phyloP scores from a whole-genome alignment of 2,113 vertebrate species.

The Paraplagusia blochii region DNA sequence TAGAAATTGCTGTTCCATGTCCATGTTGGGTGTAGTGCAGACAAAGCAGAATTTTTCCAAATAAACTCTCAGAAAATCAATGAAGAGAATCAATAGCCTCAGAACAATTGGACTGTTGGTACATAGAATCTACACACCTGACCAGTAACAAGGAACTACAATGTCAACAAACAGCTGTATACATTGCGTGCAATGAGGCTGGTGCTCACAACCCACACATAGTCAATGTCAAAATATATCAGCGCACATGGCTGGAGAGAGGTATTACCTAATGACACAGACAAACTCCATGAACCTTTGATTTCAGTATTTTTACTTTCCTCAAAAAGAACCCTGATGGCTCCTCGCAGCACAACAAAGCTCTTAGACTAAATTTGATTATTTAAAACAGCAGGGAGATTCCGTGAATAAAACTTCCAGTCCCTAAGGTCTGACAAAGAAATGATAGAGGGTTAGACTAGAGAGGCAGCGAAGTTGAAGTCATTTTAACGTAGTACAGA shows the following conservation, averaged over 20 bases:
- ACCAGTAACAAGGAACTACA: constrained; percentile 9
- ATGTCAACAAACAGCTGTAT: not conserved
- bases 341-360: too few species aligned
- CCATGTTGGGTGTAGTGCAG: too few species aligned
- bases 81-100: not conserved
- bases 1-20: too few species aligned
- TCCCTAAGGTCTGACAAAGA: too few species aligned
- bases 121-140: not conserved
- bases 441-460: not conserved
- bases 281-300: too few species aligned
- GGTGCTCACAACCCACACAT: not conserved
- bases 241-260: not conserved
- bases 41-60: too few species aligned
- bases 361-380: too few species aligned
- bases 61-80: too few species aligned
- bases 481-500: not conserved
- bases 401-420: too few species aligned
- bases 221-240: not conserved
- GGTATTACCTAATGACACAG: not conserved
- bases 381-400: too few species aligned
- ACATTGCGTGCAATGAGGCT: not conserved
- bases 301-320: too few species aligned
- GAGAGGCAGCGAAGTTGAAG: not conserved
- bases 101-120: constrained; percentile 38
- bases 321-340: too few species aligned